Base-by-base conservation (phyloP, 2,113 vertebrate species). In the Vulpes lagopus region DNA sequence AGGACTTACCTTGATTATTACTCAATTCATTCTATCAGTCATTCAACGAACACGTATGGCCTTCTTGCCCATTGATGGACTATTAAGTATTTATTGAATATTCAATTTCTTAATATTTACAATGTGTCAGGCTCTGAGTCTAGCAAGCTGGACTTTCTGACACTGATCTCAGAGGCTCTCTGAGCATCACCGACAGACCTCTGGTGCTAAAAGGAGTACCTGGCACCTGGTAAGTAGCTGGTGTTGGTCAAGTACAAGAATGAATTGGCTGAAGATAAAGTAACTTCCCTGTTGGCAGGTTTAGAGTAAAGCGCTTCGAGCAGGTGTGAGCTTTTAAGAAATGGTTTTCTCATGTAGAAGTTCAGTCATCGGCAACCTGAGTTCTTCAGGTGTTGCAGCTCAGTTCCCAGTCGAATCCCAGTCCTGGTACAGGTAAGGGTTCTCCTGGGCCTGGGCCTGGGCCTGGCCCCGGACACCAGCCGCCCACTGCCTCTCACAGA, bases 331-430 rank as follows among this genome's bases (percentile, higher is more conserved):
- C 12, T 79, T 90, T 73, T 76, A 84, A 91, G 64, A n/a, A 71
- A 32, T 11, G 65, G 49, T 17, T 95, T 93, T 89, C 32, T 71
- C 62, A 62, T 65, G n/a, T 6, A 81, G 65, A 81, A 53, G 57
- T 60, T 23, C 15, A 62, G 15, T 65, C 5, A 65, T 65, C 69
- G 51, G 62, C 23, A 11, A 91, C 84, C n/a, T 67, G 89, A 90
- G 51, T 55, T 92, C 93, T 79, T 19, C 30, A 88, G 55, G 55
- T 86, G 94, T 94, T 98, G 82, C 67, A 94, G 0, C 96, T 96
- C 69, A 16, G 80, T 93, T 98, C 97, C 95, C 95, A 96, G 95
- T 96, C 97, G 97, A 98, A 98, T 97, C 97, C 89, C 74, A 67
- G 91, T 92, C 22, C 6, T 25, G 71, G 43, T 2, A 69, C 25